A percentile compares a stretch with the other conserved stretches of the same genome.
These are phyloP conservation scores for Petrolisthes manimaculis DNA, from an alignment of 2,888 invertebrate species.

Conservation along the genomic window DNA sequence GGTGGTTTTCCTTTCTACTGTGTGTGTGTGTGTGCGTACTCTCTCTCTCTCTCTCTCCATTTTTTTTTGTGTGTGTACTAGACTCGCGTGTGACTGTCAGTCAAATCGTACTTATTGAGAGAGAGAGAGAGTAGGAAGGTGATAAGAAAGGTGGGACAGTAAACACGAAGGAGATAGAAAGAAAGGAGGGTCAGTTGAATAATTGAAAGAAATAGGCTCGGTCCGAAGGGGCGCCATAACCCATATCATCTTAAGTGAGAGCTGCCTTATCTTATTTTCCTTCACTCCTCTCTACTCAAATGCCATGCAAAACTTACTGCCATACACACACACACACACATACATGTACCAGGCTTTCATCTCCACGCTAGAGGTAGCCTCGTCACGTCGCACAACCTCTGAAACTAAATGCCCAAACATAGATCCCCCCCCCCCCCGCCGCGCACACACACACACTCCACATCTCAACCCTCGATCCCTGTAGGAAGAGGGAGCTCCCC, in stretches of 20 bases:
- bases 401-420: not conserved
- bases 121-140: not conserved
- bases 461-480: not conserved
- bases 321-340: slow-evolving; percentile 12
- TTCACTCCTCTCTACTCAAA: not conserved
- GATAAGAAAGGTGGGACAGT: no score
- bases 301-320: no score
- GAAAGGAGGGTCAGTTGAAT: no score
- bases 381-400: no score
- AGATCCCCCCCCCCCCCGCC: not conserved
- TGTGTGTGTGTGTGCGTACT: not conserved
- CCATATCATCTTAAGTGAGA: no score
- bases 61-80: not conserved
- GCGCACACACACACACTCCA: not conserved
- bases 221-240: not conserved
- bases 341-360: no score
- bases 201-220: no score
- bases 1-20: not conserved
- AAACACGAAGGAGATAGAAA: no score
- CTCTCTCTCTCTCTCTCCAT: not conserved
- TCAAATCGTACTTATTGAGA: not conserved
- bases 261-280: no score
- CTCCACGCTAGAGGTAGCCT: no score
- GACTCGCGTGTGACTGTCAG: not conserved
- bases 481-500: not conserved